Evolutionary conservation across 1,140 invertebrate species (phyloP).

Genomic region (Drosophila rhopaloa): DNA sequence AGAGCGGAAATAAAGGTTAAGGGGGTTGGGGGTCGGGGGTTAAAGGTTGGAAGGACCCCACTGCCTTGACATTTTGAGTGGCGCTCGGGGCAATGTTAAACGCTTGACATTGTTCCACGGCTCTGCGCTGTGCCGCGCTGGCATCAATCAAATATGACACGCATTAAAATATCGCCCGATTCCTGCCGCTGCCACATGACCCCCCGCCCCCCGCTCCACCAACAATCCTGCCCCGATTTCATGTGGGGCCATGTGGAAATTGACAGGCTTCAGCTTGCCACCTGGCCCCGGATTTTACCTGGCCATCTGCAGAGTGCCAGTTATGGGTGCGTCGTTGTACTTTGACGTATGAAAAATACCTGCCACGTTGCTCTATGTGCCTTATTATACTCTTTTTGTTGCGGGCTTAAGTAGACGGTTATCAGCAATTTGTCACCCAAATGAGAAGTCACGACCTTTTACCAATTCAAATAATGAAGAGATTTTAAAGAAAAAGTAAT

Average conservation of each 20-base stretch:
- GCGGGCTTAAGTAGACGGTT: neutral
- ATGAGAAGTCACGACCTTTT: neutral
- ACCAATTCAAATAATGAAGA: too few relatives aligned
- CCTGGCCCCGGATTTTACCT: slow-evolving; percentile 26
- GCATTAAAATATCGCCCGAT: slow-evolving; percentile 75
- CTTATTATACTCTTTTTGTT: slow-evolving; percentile 27
- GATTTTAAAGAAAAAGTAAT: too few relatives aligned
- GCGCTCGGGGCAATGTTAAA: slow-evolving; percentile 71
- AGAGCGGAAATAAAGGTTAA: slow-evolving; percentile 19
- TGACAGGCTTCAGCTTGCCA: slow-evolving; percentile 41
- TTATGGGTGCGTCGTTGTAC: slow-evolving; percentile 27
- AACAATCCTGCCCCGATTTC: slow-evolving; percentile 10
- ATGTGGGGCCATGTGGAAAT: slow-evolving; percentile 42
- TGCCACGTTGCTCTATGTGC: slow-evolving; percentile 13
- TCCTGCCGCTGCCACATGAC: slow-evolving; percentile 21
- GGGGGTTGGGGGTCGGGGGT: neutral
- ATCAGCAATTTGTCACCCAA: neutral
- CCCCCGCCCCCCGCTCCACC: neutral
- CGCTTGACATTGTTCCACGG: slow-evolving; percentile 75
- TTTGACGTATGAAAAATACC: slow-evolving; percentile 36
- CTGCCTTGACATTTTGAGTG: slow-evolving; percentile 61
- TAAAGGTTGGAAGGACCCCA: neutral
- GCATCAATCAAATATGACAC: slow-evolving; percentile 83
- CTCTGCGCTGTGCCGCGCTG: slow-evolving; percentile 22
- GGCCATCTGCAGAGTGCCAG: slow-evolving; percentile 23